phyloP scores from a whole-genome alignment of 1,140 invertebrate genomes.

The Trichonephila clavipes region DNA sequence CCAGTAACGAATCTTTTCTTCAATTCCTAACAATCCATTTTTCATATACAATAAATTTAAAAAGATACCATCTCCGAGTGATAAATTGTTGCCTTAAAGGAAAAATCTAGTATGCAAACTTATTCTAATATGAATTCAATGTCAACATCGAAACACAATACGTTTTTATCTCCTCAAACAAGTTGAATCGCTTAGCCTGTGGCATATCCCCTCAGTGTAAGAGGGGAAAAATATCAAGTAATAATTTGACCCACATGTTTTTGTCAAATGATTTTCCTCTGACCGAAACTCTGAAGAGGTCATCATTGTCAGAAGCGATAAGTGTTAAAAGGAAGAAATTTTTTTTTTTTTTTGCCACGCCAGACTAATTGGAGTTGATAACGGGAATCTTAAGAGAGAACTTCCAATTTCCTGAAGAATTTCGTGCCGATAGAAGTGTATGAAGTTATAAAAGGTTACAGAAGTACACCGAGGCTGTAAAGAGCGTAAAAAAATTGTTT shows the following conservation, averaged over 20 bases:
- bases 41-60: too few species aligned
- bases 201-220: background rate
- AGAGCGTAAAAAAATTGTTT: too few species aligned
- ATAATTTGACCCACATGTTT: conserved; percentile 14
- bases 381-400: background rate
- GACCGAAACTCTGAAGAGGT: background rate
- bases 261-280: background rate
- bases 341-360: background rate
- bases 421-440: background rate
- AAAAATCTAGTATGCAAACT: background rate
- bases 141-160: background rate
- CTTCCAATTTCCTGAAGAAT: background rate
- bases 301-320: background rate
- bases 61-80: too few species aligned
- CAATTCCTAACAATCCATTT: too few species aligned
- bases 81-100: background rate
- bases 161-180: background rate
- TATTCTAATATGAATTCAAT: background rate
- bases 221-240: background rate
- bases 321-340: background rate
- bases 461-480: too few species aligned
- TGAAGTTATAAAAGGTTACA: background rate
- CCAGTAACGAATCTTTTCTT: too few species aligned
- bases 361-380: background rate
- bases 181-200: background rate